Evolutionary conservation across 2,113 vertebrate genomes (phyloP), one percentile per base, ranked within the genome.

Genomic region (Mustelus asterias): DNA sequence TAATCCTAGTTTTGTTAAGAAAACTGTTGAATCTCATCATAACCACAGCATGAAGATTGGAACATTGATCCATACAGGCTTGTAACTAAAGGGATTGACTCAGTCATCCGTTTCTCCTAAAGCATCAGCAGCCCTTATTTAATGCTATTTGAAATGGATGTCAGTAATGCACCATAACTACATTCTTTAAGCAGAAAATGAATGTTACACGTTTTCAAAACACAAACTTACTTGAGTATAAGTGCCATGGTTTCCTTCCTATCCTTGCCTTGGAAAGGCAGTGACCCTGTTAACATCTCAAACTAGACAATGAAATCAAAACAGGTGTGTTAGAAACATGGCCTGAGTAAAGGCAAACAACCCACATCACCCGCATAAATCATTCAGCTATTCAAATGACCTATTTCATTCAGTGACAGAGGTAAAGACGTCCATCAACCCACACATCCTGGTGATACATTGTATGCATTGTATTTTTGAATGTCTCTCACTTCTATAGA

Each of bases 221-320:
- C 44, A 33, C 1, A 54, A 33, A 98, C 99, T 98, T 98, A 99
- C 99, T 99, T 99, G 88, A 99, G 98, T 97, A 99, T 99, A 96
- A 99, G 98, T 0, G 98, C 98, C 99, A 99, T 99, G 33, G 99
- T 99, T 97, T 99, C 99, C 97, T 99, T 99, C 48, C 99, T 98
- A 97, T 99, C 99, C 97, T 99, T 99, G 96, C 99, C 99, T 97
- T 99, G 99, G 97, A 99, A 99, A 0, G 99, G 99, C 96, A 99
- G 97, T 0, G 99, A 99, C 83, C 99, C 99, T 0, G 99, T 99
- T 97, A 99, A 97, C 99, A 99, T 99, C 98, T 99, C 99, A 96
- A 99, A 99, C 99, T 99, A 97, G 54, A 97, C 96, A 96, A 86
- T 1, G 96, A 93, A 78, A 60, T 76, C 65, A 96, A 96, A 97